These are phyloP conservation scores for Ammodytes dubius DNA, from an alignment of 2,113 vertebrate genomes.

Conservation along the genomic window DNA sequence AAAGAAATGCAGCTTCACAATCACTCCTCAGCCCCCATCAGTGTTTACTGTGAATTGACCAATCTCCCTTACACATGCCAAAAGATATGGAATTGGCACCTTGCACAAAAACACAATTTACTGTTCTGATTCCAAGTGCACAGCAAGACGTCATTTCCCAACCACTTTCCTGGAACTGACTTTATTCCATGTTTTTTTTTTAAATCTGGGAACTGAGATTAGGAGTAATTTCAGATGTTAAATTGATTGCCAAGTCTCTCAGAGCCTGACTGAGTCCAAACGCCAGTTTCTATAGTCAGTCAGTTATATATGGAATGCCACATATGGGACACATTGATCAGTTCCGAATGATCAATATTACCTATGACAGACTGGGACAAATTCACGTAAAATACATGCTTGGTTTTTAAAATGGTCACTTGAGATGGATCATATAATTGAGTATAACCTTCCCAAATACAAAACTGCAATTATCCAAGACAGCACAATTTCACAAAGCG, in stretches of 20 bases:
- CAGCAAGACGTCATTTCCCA: slow-evolving; percentile 51
- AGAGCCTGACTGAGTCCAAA: slow-evolving; percentile 22
- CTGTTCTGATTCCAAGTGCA: slow-evolving; percentile 23
- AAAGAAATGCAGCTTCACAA: neutral
- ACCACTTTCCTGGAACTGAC: slow-evolving; percentile 62
- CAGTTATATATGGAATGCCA: slow-evolving; percentile 4
- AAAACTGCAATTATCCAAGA: slow-evolving; percentile 15
- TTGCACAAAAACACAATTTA: slow-evolving; percentile 50
- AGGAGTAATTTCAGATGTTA: slow-evolving; percentile 65
- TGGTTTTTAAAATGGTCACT: slow-evolving; percentile 1
- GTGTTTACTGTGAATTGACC: slow-evolving; percentile 23
- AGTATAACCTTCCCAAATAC: neutral
- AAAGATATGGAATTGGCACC: slow-evolving; percentile 51
- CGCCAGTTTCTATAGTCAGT: slow-evolving; percentile 13
- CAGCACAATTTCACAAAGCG: slow-evolving; percentile 7
- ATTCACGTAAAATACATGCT: neutral
- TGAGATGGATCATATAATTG: neutral
- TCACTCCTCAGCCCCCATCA: slow-evolving; percentile 15
- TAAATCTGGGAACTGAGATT: slow-evolving; percentile 60
- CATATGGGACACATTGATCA: slow-evolving; percentile 21
- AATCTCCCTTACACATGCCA: slow-evolving; percentile 18
- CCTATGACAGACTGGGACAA: slow-evolving; percentile 39
- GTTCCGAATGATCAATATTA: slow-evolving; percentile 32
- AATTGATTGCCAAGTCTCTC: slow-evolving; percentile 56
- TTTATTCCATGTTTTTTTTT: slow-evolving; percentile 25